A percentile compares a stretch with the other conserved stretches of the same genome.
phyloP scores from a whole-genome alignment of 2,888 invertebrate genomes.

The Beris morrisii region DNA sequence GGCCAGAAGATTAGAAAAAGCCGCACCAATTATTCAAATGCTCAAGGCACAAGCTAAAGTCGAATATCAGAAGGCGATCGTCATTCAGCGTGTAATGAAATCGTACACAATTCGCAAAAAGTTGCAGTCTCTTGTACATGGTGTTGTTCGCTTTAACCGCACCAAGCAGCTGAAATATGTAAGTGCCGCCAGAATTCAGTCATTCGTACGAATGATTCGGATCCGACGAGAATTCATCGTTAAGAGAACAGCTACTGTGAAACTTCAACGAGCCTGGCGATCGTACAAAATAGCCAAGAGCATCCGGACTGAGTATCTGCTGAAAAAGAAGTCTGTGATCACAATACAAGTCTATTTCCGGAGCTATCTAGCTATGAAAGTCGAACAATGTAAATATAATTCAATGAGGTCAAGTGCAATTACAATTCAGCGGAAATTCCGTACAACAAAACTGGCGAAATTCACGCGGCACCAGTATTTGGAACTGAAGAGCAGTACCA shows the following conservation, averaged over 20 bases:
- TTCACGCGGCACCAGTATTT: conserved; percentile 41
- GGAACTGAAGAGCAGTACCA: conserved; percentile 38
- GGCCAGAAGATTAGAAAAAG: conserved; percentile 45
- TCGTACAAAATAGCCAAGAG: conserved; percentile 41
- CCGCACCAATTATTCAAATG: conserved; percentile 42
- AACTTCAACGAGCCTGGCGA: conserved; percentile 56
- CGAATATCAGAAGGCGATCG: conserved; percentile 42
- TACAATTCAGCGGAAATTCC: conserved; percentile 43
- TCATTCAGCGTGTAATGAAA: conserved; percentile 42
- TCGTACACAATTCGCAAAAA: conserved; percentile 52
- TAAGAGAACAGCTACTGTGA: conserved; percentile 45
- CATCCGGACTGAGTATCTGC: conserved; percentile 44
- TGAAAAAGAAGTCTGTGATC: conserved; percentile 38
- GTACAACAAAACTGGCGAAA: conserved; percentile 43
- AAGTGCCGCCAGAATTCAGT: conserved; percentile 49
- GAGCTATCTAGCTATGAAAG: conserved; percentile 44
- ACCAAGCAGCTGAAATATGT: conserved; percentile 38
- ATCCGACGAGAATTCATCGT: conserved; percentile 45
- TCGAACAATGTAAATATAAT: conserved; percentile 40
- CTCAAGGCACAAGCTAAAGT: conserved; percentile 42
- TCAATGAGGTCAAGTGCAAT: conserved; percentile 40
- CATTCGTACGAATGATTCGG: conserved; percentile 49
- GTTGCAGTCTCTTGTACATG: conserved; percentile 51
- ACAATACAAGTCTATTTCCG: conserved; percentile 45
- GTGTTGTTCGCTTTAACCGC: conserved; percentile 37